Evolutionary conservation across 2,888 invertebrate genomes (phyloP).

Genomic region (Chironomus tentans): DNA sequence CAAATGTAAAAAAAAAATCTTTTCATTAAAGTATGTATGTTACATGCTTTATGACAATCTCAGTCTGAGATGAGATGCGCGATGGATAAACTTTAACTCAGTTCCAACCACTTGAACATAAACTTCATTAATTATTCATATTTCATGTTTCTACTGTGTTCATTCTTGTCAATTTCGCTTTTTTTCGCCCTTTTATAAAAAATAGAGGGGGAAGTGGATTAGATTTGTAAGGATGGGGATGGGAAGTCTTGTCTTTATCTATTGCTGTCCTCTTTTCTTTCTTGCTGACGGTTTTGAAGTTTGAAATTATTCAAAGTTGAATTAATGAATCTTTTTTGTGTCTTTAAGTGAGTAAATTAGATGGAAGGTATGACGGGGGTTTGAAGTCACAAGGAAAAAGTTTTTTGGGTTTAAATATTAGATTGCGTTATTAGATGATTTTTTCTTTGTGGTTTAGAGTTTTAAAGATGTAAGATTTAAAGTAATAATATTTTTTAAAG

Average conservation of each 20-base stretch:
- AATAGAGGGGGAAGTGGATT: neutral
- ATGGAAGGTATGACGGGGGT: too few species aligned
- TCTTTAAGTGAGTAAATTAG: too few species aligned
- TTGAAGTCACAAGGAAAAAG: too few species aligned
- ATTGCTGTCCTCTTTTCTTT: neutral
- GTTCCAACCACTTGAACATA: constrained; percentile 5
- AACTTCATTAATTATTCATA: constrained; percentile 27
- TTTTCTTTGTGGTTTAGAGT: too few species aligned
- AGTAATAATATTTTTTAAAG: too few species aligned
- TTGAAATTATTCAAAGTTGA: too few species aligned
- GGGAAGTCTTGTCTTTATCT: neutral
- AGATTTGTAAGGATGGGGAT: neutral
- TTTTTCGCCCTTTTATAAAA: neutral
- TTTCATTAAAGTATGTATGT: neutral
- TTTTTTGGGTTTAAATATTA: too few species aligned
- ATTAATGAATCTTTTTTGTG: too few species aligned
- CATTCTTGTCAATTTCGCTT: neutral
- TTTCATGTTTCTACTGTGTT: neutral
- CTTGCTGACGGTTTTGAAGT: neutral
- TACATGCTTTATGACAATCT: constrained; percentile 18
- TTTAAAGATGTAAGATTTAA: too few species aligned
- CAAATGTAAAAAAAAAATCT: neutral
- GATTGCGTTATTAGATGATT: too few species aligned
- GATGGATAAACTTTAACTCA: constrained; percentile 19
- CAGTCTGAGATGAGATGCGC: neutral